Percentiles rank a stretch among this genome's conserved stretches.
phyloP scores from a whole-genome alignment of 1,140 invertebrate genomes.

The Physella acuta region DNA sequence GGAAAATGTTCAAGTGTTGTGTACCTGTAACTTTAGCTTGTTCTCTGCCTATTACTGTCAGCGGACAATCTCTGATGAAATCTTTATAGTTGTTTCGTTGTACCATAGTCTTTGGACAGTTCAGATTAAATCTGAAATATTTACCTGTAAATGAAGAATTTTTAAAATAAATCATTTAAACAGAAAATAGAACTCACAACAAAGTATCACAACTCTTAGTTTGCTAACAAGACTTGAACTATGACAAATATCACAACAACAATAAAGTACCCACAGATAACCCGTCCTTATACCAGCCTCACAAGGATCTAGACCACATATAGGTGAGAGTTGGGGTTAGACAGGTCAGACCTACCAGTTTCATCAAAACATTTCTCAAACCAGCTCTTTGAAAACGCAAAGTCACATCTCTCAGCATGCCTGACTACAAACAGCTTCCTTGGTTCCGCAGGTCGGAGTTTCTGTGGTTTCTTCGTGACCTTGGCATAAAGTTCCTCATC shows the following conservation, averaged over 20 bases:
- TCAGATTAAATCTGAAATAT: slow-evolving; percentile 77
- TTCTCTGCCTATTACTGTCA: slow-evolving; percentile 74
- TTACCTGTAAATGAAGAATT: too few species aligned
- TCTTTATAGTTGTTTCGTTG: slow-evolving; percentile 64
- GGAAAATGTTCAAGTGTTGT: not conserved
- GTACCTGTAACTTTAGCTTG: slow-evolving; percentile 72
- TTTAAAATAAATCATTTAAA: too few species aligned
- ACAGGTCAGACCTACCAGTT: slow-evolving; percentile 66
- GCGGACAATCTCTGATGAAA: slow-evolving; percentile 79
- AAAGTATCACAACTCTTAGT: too few species aligned
- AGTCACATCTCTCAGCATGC: slow-evolving; percentile 87
- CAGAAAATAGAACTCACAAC: too few species aligned
- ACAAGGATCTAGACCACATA: too few species aligned
- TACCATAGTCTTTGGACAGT: slow-evolving; percentile 80
- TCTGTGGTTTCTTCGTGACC: slow-evolving; percentile 25
- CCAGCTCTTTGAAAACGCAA: slow-evolving; percentile 83
- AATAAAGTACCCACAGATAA: too few species aligned
- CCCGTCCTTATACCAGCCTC: too few species aligned
- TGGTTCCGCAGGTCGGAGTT: not conserved
- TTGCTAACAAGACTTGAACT: too few species aligned
- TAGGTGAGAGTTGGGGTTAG: too few species aligned
- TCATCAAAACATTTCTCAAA: slow-evolving; percentile 83
- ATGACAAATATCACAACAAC: too few species aligned
- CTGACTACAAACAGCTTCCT: slow-evolving; percentile 74
- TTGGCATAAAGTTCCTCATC: slow-evolving; percentile 38